Evolutionary conservation across 2,113 vertebrate genomes (phyloP).

Genomic region (Macquaria australasica): DNA sequence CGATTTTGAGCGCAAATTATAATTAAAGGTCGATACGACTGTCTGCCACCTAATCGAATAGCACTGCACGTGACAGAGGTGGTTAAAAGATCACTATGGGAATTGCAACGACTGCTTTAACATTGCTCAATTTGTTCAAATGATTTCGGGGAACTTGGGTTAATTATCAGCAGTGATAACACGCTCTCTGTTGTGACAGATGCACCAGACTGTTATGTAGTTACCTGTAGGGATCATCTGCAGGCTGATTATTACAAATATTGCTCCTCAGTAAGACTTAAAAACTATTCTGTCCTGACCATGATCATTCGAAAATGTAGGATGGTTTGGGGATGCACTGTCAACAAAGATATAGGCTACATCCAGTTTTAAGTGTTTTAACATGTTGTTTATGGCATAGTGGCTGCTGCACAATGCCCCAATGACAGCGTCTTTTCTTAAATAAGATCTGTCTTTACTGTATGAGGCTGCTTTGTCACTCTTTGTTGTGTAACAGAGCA

Average conservation of each 20-base stretch:
- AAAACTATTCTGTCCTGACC: background rate
- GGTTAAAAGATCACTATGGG: conserved; percentile 26
- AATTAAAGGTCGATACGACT: conserved; percentile 48
- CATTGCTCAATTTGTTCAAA: conserved; percentile 13
- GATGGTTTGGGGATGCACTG: background rate
- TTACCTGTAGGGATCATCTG: conserved; percentile 47
- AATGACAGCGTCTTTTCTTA: background rate
- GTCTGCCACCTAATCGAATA: conserved; percentile 30
- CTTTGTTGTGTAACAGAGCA: conserved; percentile 23
- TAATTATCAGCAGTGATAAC: conserved; percentile 24
- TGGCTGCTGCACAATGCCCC: conserved; percentile 6
- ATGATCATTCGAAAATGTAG: background rate
- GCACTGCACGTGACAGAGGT: conserved; percentile 54
- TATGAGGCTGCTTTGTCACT: conserved; percentile 25
- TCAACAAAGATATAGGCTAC: background rate
- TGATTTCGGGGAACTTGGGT: conserved; percentile 6
- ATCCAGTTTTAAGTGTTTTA: conserved; percentile 13
- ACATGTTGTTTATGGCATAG: background rate
- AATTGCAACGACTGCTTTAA: conserved; percentile 2
- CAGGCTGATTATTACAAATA: background rate
- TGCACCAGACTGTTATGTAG: conserved; percentile 16
- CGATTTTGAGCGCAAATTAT: conserved; percentile 39
- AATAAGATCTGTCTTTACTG: background rate
- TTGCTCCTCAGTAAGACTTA: background rate
- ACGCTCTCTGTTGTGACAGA: conserved; percentile 27